Base-by-base conservation (phyloP, 2,888 invertebrate species). In the Dryococelus australis region DNA sequence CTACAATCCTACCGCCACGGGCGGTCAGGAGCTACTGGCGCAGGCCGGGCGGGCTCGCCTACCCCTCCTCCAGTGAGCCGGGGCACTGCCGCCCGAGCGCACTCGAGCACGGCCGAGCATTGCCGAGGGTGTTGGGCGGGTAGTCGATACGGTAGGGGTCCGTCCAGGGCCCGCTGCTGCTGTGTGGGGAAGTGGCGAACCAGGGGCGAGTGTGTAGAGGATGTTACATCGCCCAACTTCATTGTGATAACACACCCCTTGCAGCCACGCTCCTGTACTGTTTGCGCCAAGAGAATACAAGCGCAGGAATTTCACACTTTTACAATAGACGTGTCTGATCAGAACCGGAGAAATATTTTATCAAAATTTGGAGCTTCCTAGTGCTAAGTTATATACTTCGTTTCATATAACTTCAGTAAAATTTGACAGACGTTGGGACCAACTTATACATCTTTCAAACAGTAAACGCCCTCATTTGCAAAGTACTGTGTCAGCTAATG, bases 11-110 rank as follows among this genome's bases (percentile, higher is more conserved):
- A n/a, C 24, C 65, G 12, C n/a, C 65, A 8, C 8, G 8, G 65
- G 65, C 65, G 65, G 65, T 65, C 24, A 65, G 65, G 65, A 65
- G 65, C 65, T 65, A 65, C 65, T 65, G 65, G 65, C 65, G 24
- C 65, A 65, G 24, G 24, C 65, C 65, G 65, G 65, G 65, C 65
- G 65, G 65, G 65, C 65, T 65, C 12, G 65, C 65, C 65, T 65
- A 10, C 65, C 65, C 65, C 65, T 24, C 65, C 65, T 24, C n/a
- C 8, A 3, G 20, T 24, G 24, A 8, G 20, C 65, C 65, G 24
- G 65, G 65, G n/a, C n/a, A n/a, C 65, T 6, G 65, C 65, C 3
- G 65, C 24, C 65, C 65, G 65, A 65, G 24, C 20, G 65, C 0
- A 65, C 3, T 24, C 65, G 65, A 65, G 65, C 20, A 16, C 65